A percentile compares a stretch with the other conserved stretches of the same genome.
Evolutionary conservation across 2,797 vertebrate genomes (phyloP).

Genomic region (Scolopax rusticola): DNA sequence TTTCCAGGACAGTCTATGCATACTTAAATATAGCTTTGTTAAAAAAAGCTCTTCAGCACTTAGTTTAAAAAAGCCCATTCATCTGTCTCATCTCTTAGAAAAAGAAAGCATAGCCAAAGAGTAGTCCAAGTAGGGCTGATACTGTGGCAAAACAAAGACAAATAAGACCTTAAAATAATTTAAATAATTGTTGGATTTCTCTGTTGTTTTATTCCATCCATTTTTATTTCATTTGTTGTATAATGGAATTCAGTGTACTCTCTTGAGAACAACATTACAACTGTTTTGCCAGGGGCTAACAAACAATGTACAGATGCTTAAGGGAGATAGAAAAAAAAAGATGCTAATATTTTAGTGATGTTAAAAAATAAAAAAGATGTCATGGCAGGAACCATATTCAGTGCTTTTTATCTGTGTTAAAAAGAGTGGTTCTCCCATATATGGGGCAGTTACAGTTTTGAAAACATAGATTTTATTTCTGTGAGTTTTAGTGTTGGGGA

Average conservation of each 20-base stretch:
- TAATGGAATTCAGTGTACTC: not conserved
- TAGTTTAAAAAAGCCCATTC: not conserved
- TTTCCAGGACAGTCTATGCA: not conserved
- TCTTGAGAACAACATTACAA: not conserved
- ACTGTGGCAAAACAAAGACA: not conserved
- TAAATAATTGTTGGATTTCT: not conserved
- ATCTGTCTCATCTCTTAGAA: not conserved
- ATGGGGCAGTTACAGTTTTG: not conserved
- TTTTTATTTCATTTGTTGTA: not conserved
- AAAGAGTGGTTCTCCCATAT: not conserved
- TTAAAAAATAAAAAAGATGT: not conserved
- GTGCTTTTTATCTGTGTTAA: not conserved
- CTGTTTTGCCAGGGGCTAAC: not conserved
- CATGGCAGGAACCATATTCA: rapidly evolving
- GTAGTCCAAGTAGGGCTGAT: rapidly evolving
- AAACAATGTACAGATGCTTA: constrained; percentile 6
- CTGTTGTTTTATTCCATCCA: not conserved
- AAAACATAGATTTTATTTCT: not conserved
- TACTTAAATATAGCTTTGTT: not conserved
- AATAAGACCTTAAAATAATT: not conserved
- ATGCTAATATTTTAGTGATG: not conserved
- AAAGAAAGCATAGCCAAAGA: not conserved
- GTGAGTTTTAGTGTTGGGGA: not conserved
- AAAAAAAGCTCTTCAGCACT: not conserved
- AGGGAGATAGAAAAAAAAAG: not conserved